Evolutionary conservation across 2,113 vertebrate genomes (phyloP).

Genomic region (Callithrix jacchus): DNA sequence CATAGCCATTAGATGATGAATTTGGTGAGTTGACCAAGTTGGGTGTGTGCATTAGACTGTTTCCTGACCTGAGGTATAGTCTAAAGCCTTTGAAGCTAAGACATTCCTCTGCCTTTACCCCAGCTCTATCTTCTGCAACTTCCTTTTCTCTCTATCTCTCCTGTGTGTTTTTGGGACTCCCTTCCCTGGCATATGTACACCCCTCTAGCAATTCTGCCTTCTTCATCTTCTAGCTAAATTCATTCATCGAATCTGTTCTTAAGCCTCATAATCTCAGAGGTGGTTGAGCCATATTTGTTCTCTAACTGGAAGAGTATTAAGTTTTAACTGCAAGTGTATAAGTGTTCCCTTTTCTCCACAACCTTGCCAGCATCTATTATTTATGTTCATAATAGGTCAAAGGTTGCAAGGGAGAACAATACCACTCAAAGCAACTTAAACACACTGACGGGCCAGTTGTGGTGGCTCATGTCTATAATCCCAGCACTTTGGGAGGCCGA

Average conservation of each 20-base stretch:
- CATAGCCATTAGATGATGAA: background rate
- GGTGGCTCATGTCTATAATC: too few relatives aligned
- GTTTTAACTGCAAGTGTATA: background rate
- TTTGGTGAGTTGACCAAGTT: background rate
- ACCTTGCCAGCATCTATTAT: background rate
- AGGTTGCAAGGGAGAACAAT: background rate
- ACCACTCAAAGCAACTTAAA: background rate
- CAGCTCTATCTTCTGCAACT: background rate
- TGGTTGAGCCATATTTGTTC: background rate
- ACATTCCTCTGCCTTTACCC: background rate
- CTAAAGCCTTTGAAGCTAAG: background rate
- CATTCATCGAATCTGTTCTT: background rate
- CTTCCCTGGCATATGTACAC: background rate
- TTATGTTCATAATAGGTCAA: background rate
- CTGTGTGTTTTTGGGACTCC: rapidly evolving
- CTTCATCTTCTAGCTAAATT: background rate
- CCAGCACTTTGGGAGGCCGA: too few relatives aligned
- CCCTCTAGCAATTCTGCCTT: background rate
- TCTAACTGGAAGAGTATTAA: background rate
- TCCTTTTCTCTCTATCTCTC: background rate
- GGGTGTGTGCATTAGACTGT: background rate
- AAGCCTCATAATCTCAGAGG: background rate
- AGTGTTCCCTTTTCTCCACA: background rate
- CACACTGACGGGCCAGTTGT: background rate
- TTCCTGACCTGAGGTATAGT: background rate